Conservation (phyloP, 2,113 vertebrate species). For the Cercocebus atys region DNA sequence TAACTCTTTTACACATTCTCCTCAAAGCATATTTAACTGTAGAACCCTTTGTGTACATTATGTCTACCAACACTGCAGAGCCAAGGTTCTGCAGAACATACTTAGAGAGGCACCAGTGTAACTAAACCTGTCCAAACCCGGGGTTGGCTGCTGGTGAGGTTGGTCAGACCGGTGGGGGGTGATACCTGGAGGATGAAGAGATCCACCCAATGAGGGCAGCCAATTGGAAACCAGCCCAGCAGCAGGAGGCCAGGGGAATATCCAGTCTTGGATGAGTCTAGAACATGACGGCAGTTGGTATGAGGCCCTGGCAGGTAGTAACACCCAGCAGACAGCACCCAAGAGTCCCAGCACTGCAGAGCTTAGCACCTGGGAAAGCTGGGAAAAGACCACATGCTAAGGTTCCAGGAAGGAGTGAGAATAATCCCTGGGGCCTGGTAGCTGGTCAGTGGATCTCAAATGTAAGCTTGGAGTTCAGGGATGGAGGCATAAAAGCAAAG, state of each 20-base stretch:
- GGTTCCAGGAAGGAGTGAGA: background rate
- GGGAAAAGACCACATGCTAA: background rate
- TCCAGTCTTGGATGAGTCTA: background rate
- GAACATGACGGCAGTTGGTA: background rate
- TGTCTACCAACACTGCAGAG: background rate
- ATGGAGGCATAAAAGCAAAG: background rate
- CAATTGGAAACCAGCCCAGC: background rate
- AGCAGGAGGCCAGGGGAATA: background rate
- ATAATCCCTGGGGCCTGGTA: background rate
- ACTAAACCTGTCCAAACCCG: background rate
- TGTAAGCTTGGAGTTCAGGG: background rate
- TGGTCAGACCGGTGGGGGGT: background rate
- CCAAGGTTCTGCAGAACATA: background rate
- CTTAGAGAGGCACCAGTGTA: background rate
- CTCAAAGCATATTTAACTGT: background rate
- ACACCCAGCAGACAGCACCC: rapidly evolving
- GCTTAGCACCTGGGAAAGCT: background rate
- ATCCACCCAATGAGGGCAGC: background rate
- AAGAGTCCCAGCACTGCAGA: too few relatives aligned
- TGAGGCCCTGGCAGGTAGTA: background rate
- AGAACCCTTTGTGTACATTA: background rate
- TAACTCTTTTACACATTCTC: background rate
- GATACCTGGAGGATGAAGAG: background rate
- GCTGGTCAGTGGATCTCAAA: background rate
- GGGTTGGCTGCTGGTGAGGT: background rate